Percentiles rank a stretch among this genome's conserved stretches.
Conservation (phyloP, 2,113 vertebrate genomes). For the Pelmatolapia mariae region DNA sequence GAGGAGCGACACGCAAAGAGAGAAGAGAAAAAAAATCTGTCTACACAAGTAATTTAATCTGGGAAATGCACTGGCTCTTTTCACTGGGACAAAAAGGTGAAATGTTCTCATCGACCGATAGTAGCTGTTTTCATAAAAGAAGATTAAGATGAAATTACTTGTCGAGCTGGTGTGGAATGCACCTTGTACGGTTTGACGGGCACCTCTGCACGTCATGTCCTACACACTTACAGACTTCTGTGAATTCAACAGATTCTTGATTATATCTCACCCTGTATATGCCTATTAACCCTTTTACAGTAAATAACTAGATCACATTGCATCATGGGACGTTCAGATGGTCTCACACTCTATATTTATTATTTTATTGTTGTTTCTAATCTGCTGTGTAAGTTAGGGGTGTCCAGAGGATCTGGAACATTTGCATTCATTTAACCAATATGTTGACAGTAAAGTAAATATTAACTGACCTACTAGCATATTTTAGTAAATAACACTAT, state of each 20-base stretch:
- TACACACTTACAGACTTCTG: accelerated
- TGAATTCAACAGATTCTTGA: background rate
- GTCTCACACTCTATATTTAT: background rate
- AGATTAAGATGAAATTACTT: background rate
- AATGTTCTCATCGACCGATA: background rate
- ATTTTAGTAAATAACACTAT: accelerated
- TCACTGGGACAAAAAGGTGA: background rate
- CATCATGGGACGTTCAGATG: background rate
- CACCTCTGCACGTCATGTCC: background rate
- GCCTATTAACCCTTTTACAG: accelerated
- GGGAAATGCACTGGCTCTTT: background rate
- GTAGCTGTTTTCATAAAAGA: background rate
- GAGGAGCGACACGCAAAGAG: background rate
- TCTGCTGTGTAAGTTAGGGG: background rate
- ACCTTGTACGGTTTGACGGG: accelerated
- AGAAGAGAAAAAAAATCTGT: background rate
- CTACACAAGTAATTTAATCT: background rate
- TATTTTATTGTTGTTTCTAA: accelerated
- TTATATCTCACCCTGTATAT: background rate
- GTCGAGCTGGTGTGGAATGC: background rate
- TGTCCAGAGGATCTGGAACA: accelerated
- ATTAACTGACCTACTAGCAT: background rate
- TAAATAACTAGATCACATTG: background rate
- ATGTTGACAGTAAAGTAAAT: background rate
- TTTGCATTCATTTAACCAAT: background rate